Conservation (phyloP, 2,113 vertebrate species). For the Boulengeromyrus knoepffleri region DNA sequence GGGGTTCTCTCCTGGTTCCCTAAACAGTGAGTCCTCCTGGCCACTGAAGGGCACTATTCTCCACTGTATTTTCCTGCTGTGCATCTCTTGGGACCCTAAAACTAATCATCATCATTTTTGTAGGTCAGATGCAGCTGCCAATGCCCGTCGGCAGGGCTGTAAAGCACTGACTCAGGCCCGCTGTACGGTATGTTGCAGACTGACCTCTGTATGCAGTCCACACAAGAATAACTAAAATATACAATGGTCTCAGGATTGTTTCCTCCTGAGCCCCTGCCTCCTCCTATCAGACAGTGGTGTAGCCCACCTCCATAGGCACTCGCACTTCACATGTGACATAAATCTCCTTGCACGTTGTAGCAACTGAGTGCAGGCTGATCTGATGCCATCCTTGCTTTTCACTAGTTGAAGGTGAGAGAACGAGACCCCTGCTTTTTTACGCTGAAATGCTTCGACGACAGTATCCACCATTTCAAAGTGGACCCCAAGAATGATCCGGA, state of each 20-base stretch:
- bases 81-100: background rate
- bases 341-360: background rate
- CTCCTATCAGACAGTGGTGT: background rate
- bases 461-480: constrained; percentile 85
- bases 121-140: constrained; percentile 75
- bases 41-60: background rate
- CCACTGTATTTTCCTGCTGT: background rate
- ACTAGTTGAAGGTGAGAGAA: constrained; percentile 65
- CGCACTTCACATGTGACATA: background rate
- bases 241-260: background rate
- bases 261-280: background rate
- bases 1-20: constrained; percentile 91
- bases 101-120: background rate
- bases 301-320: background rate
- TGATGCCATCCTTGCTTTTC: background rate
- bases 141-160: constrained; percentile 75
- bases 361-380: background rate
- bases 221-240: no score
- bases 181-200: constrained; percentile 70
- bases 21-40: constrained; percentile 73
- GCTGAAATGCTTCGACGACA: constrained; percentile 88
- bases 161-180: constrained; percentile 83
- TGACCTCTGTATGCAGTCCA: background rate
- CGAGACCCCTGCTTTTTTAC: constrained; percentile 76
- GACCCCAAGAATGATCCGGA: constrained; percentile 67